phyloP scores from a whole-genome alignment of 2,888 invertebrate genomes.

The Eulithis testata region DNA sequence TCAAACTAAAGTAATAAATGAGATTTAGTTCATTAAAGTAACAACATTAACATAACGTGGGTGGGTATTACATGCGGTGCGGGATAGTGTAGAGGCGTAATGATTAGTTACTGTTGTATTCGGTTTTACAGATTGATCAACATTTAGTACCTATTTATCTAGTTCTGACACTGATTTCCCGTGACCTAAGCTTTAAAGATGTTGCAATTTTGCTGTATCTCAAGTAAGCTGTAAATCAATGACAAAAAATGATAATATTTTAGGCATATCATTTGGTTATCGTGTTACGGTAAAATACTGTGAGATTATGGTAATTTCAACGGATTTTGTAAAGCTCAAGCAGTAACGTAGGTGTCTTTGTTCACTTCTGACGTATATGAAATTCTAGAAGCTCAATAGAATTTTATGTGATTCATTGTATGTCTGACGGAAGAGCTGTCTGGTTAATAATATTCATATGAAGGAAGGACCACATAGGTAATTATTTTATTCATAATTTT shows the following conservation, averaged over 20 bases:
- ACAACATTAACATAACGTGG: slow-evolving; percentile 65
- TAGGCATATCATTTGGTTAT: slow-evolving; percentile 47
- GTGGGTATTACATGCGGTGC: slow-evolving; percentile 55
- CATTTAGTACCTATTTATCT: slow-evolving; percentile 20
- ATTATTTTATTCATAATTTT: neutral
- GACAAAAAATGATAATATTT: slow-evolving; percentile 45
- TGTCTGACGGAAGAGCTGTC: slow-evolving; percentile 15
- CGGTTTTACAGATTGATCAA: slow-evolving; percentile 28
- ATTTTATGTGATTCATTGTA: slow-evolving; percentile 25
- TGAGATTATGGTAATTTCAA: slow-evolving; percentile 54
- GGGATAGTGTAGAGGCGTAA: slow-evolving; percentile 40
- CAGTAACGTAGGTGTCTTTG: slow-evolving; percentile 30
- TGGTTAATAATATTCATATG: slow-evolving; percentile 17
- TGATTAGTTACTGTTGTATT: slow-evolving; percentile 42
- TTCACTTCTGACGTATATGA: slow-evolving; percentile 30
- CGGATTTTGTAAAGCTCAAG: slow-evolving; percentile 38
- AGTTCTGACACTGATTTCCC: slow-evolving; percentile 26
- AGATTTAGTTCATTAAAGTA: slow-evolving; percentile 66
- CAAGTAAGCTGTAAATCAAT: slow-evolving; percentile 36
- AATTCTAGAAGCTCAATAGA: slow-evolving; percentile 30
- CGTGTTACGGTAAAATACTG: slow-evolving; percentile 54
- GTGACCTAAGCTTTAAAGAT: slow-evolving; percentile 25
- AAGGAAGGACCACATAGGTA: neutral
- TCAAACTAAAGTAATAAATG: slow-evolving; percentile 61
- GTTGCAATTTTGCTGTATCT: slow-evolving; percentile 19